Evolutionary conservation across 2,888 invertebrate genomes (phyloP).

Genomic region (Thymelicus sylvestris): DNA sequence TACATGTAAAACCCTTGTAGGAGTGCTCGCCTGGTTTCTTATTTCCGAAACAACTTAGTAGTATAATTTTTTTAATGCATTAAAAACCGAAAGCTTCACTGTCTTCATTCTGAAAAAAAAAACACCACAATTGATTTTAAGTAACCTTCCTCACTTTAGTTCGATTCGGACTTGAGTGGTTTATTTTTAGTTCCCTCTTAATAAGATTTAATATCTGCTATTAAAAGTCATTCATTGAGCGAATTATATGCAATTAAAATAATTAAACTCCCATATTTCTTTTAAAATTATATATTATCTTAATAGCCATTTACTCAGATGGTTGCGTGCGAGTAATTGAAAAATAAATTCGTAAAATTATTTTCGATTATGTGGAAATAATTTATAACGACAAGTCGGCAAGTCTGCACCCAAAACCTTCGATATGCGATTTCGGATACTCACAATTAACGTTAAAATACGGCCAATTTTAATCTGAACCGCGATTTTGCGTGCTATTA

Average conservation of each 20-base stretch:
- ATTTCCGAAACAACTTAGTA: no score
- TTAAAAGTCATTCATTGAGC: not conserved
- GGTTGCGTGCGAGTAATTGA: conserved; percentile 63
- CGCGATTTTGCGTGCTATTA: conserved; percentile 13
- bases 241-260: conserved; percentile 24
- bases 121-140: no score
- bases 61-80: no score
- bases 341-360: conserved; percentile 35
- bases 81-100: no score
- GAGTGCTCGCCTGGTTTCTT: no score
- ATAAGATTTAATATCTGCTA: not conserved
- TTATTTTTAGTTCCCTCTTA: not conserved
- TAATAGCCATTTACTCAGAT: conserved; percentile 58
- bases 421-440: not conserved
- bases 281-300: conserved; percentile 47
- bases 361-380: not conserved
- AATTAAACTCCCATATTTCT: conserved; percentile 46
- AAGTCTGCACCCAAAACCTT: not conserved
- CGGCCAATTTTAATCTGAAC: not conserved
- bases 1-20: no score
- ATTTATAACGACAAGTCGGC: not conserved
- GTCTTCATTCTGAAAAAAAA: no score
- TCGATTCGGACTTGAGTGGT: not conserved
- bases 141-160: no score
- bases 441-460: conserved; percentile 1